Evolutionary conservation across 2,888 invertebrate species (phyloP).

Genomic region (Drosophila mimica): DNA sequence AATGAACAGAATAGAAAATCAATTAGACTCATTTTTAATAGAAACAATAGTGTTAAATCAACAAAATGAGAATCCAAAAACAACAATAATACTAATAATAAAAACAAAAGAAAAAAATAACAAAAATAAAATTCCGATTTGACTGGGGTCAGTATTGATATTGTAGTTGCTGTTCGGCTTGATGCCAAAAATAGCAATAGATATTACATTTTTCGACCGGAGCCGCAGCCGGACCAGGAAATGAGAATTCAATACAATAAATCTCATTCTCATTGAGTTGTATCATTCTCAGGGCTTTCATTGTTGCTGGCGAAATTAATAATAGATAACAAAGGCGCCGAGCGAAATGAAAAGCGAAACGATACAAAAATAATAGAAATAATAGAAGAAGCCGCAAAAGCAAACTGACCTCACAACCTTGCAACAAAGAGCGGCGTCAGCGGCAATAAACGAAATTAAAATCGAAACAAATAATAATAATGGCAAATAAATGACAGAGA

Average conservation of each 20-base stretch:
- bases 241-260: slow-evolving; percentile 73
- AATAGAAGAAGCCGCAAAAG: slow-evolving; percentile 25
- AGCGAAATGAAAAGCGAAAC: slow-evolving; percentile 28
- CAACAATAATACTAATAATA: slow-evolving; percentile 12
- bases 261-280: slow-evolving; percentile 64
- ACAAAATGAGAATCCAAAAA: slow-evolving; percentile 23
- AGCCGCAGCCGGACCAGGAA: slow-evolving; percentile 50
- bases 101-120: slow-evolving; percentile 5
- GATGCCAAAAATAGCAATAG: slow-evolving; percentile 68
- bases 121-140: slow-evolving; percentile 10
- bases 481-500: background rate
- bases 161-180: slow-evolving; percentile 34
- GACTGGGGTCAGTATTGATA: slow-evolving; percentile 40
- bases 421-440: slow-evolving; percentile 19
- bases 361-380: slow-evolving; percentile 33
- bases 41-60: slow-evolving; percentile 52
- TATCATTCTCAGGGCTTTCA: slow-evolving; percentile 44
- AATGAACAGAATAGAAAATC: slow-evolving; percentile 33
- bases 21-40: slow-evolving; percentile 53
- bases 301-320: slow-evolving; percentile 55
- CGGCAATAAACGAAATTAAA: slow-evolving; percentile 40
- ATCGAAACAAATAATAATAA: slow-evolving; percentile 7
- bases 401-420: slow-evolving; percentile 37
- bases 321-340: slow-evolving; percentile 64
- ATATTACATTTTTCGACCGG: slow-evolving; percentile 55